A percentile compares a stretch with the other conserved stretches of the same genome.
phyloP scores from a whole-genome alignment of 2,797 vertebrate genomes.

The Hybognathus amarus region DNA sequence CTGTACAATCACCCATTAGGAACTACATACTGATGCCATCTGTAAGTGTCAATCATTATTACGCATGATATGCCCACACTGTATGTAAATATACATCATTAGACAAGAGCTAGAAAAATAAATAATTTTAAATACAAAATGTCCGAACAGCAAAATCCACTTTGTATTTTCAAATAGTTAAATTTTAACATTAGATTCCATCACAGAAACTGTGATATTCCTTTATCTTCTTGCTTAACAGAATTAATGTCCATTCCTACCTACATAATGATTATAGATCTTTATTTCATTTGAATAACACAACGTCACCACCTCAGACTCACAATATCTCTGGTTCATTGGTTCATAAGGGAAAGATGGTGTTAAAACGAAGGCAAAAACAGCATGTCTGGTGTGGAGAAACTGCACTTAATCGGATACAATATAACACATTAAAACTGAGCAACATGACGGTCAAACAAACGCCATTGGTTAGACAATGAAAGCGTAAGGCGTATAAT shows the following conservation, averaged over 20 bases:
- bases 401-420: slow-evolving; percentile 8
- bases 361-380: slow-evolving; percentile 21
- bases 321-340: slow-evolving; percentile 7
- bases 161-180: slow-evolving; percentile 73
- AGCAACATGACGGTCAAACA: slow-evolving; percentile 14
- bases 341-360: slow-evolving; percentile 1
- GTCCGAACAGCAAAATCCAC: slow-evolving; percentile 80
- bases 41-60: slow-evolving; percentile 74
- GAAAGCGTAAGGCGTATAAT: slow-evolving; percentile 1
- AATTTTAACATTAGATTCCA: slow-evolving; percentile 64
- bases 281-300: slow-evolving; percentile 69
- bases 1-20: slow-evolving; percentile 75
- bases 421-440: not conserved
- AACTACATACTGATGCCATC: slow-evolving; percentile 76
- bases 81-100: slow-evolving; percentile 68
- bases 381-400: slow-evolving; percentile 8
- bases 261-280: slow-evolving; percentile 68
- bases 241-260: slow-evolving; percentile 65
- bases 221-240: slow-evolving; percentile 58
- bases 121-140: slow-evolving; percentile 92
- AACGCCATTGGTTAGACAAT: not conserved
- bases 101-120: slow-evolving; percentile 87
- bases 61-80: slow-evolving; percentile 64
- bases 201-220: slow-evolving; percentile 74
- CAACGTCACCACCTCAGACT: slow-evolving; percentile 1